Evolutionary conservation across 1,140 invertebrate genomes (phyloP).

Genomic region (Caenorhabditis elegans): WBcel235 BX284605.5:12424501-12425000

Average conservation of each 20-base stretch:
- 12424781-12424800: slow-evolving; percentile 33
- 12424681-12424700: neutral
- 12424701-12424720: neutral
- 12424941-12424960: neutral
- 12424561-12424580: too few species aligned
- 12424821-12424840: neutral
- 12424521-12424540: neutral
- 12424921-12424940: neutral
- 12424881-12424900: neutral
- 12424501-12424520: too few species aligned
- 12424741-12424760: slow-evolving; percentile 10
- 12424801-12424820: neutral
- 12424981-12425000: too few species aligned
- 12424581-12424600: too few species aligned
- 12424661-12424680: neutral
- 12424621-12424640: neutral
- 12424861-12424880: neutral
- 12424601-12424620: too few species aligned
- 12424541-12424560: neutral
- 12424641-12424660: neutral
- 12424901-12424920: neutral
- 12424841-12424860: neutral
- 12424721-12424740: slow-evolving; percentile 10
- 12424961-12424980: too few species aligned
- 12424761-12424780: slow-evolving; percentile 5